Evolutionary conservation across 1,140 invertebrate genomes (phyloP).

Genomic region (Stratiolaelaps scimitus): DNA sequence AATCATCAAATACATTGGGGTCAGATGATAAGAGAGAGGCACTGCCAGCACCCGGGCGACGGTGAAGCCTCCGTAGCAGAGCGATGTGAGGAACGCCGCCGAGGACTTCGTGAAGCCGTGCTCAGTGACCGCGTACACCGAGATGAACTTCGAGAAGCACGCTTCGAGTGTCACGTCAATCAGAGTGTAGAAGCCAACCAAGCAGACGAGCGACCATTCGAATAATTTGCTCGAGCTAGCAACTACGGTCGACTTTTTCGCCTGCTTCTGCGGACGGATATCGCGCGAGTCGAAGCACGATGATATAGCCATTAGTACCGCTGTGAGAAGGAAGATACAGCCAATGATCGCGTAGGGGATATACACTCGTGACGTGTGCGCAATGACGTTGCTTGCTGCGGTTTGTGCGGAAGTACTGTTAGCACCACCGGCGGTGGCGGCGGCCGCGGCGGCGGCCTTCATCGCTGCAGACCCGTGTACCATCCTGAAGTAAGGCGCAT

Average conservation of each 20-base stretch:
- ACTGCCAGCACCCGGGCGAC: slow-evolving; percentile 14
- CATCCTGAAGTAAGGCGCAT: no score
- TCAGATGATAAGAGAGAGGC: not conserved
- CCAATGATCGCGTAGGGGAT: slow-evolving; percentile 23
- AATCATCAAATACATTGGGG: slow-evolving; percentile 18
- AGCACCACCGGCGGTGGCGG: no score
- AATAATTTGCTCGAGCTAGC: not conserved
- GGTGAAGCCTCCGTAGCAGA: slow-evolving; percentile 22
- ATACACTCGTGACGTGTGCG: not conserved
- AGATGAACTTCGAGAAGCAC: slow-evolving; percentile 22
- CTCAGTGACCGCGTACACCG: slow-evolving; percentile 23
- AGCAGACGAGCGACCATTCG: slow-evolving; percentile 9
- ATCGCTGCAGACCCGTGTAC: no score
- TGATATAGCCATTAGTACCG: slow-evolving; percentile 18
- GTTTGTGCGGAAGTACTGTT: no score
- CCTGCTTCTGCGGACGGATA: slow-evolving; percentile 3
- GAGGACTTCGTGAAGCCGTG: slow-evolving; percentile 11
- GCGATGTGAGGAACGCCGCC: slow-evolving; percentile 17
- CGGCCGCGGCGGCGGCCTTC: no score
- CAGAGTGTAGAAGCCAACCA: slow-evolving; percentile 19
- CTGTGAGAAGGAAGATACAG: slow-evolving; percentile 13
- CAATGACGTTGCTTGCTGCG: not conserved
- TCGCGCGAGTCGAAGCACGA: slow-evolving; percentile 11
- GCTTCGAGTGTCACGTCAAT: slow-evolving; percentile 23
- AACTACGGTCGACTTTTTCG: not conserved